Base-by-base conservation (phyloP, 1,140 invertebrate genomes). In the Pseudomyrmex cubaensis region DNA sequence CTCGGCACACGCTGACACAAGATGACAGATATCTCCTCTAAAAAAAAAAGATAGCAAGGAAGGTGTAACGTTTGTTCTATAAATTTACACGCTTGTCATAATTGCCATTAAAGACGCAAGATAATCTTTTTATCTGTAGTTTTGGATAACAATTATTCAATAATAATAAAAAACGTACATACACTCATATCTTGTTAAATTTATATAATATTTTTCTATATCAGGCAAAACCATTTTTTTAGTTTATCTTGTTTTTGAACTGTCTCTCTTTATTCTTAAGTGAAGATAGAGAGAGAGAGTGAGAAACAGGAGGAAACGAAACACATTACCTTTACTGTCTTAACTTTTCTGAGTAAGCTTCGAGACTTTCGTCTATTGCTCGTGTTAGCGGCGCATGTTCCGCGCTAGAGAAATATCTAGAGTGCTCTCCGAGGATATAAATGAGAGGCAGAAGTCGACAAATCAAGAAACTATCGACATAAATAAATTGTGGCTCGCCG, bases 381-480 rank as follows among this genome's bases (percentile, higher is more conserved):
- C 70, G 59, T 63, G 70, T 74, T 63, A 56, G 78, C 48, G 57
- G 70, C 12, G 83, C 62, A 74, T 52, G 75, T 80, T 80, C 44
- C 64, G 63, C 50, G 77, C 35, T 59, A 62, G 67, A 57, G 67
- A 91, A 91, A 92, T 91, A 90, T 92, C 88, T 90, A 83, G 84
- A 86, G 83, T 86, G 78, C 74, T 62, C 48, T 70, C 82, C 86
- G 89, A 90, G 87, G 92, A 92, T 93, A 93, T 93, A 92, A 93
- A 93, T 94, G 93, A 93, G 91, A 90, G 87, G 90, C 89, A 90
- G 86, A 86, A 93, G 93, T 93, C 93, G 92, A 94, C 93, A 94
- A 94, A 94, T 94, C 93, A 94, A 94, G 94, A 94, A 94, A 94
- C 93, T 94, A 94, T 94, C 94, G 94, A 94, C 93, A 94, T 94